Conservation (phyloP, 2,888 invertebrate species). For the Sinopyrophorus schimmeli region DNA sequence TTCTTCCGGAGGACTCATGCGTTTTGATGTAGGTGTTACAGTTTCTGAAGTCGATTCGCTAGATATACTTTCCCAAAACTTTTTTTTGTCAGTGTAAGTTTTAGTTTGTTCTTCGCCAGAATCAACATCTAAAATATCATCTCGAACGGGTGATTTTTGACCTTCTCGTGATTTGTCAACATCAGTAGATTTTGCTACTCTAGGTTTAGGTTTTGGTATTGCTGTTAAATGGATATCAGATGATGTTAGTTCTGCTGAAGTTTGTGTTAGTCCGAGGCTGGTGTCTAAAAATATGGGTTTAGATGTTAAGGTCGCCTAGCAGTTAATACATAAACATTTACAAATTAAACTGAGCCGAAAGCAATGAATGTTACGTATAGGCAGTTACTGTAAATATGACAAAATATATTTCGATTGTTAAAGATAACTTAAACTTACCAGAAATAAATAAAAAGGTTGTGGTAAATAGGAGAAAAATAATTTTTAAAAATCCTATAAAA, state of each 20-base stretch:
- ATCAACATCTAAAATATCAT: constrained; percentile 26
- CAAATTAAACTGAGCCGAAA: constrained; percentile 25
- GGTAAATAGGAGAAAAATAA: constrained; percentile 11
- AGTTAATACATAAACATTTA: constrained; percentile 38
- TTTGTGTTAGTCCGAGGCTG: constrained; percentile 51
- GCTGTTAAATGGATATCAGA: constrained; percentile 44
- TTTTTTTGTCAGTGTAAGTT: constrained; percentile 57
- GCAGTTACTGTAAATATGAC: no score
- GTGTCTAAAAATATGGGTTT: constrained; percentile 56
- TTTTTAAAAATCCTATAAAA: constrained; percentile 19
- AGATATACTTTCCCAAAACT: constrained; percentile 59
- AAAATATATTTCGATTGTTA: no score
- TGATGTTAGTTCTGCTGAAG: constrained; percentile 40
- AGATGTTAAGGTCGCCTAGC: constrained; percentile 53
- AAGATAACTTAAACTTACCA: constrained; percentile 35
- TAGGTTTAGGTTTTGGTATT: constrained; percentile 46
- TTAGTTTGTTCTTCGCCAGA: constrained; percentile 38
- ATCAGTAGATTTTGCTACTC: constrained; percentile 41
- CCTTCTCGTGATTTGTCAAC: constrained; percentile 25
- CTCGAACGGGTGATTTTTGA: constrained; percentile 34
- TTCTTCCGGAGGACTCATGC: constrained; percentile 47
- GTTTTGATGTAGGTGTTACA: constrained; percentile 39
- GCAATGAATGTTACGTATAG: constrained; percentile 39
- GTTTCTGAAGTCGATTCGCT: constrained; percentile 43
- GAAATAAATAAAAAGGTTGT: constrained; percentile 15